These are phyloP conservation scores for Euzetes globulus DNA, from an alignment of 2,888 invertebrate species.

Conservation along the genomic window DNA sequence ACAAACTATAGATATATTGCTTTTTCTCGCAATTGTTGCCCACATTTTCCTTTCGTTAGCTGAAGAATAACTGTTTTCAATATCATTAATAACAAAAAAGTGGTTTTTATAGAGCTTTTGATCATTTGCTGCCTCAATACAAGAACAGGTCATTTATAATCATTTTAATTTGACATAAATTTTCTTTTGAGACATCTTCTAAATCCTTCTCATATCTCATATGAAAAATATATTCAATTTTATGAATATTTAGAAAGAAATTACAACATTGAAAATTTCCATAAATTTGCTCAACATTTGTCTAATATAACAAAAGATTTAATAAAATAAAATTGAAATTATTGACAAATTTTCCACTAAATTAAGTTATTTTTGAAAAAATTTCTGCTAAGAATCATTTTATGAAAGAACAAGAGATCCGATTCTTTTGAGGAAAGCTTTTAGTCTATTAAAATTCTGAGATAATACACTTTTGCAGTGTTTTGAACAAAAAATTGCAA, in stretches of 20 bases:
- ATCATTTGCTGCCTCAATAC: background rate
- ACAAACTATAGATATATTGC: background rate
- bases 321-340: background rate
- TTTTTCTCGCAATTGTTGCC: background rate
- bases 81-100: constrained; percentile 10
- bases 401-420: no score
- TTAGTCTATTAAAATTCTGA: no score
- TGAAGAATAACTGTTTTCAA: constrained; percentile 14
- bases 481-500: no score
- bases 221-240: background rate
- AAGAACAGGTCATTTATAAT: constrained; percentile 8
- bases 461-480: no score
- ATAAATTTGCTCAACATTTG: background rate
- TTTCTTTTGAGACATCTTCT: background rate
- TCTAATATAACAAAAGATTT: background rate
- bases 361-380: no score
- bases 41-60: background rate
- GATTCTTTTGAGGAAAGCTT: no score
- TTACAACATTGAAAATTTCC: background rate
- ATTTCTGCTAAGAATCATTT: no score
- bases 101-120: background rate
- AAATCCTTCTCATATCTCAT: background rate
- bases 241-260: background rate
- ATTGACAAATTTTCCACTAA: no score
- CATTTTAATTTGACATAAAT: constrained; percentile 6